Percentiles rank a stretch among this genome's conserved stretches.
Conservation (phyloP, 2,797 vertebrate genomes). For the Huso huso region DNA sequence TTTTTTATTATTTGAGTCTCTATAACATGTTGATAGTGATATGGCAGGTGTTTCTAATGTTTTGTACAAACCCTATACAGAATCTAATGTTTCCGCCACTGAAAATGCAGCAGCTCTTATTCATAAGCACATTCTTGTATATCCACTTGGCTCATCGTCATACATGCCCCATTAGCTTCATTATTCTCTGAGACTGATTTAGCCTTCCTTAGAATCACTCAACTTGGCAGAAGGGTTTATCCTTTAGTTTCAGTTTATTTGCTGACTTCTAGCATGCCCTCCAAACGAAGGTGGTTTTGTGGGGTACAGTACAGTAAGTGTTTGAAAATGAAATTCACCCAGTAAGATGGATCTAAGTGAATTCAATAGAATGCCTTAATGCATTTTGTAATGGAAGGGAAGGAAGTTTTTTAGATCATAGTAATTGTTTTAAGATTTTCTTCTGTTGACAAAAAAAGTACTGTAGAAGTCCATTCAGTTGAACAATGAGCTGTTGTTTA, state of each 20-base stretch:
- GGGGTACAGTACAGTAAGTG: not conserved
- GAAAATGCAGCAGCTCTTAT: not conserved
- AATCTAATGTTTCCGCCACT: not conserved
- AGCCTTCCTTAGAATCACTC: not conserved
- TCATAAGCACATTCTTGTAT: not conserved
- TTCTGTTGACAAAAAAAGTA: not conserved
- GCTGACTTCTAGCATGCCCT: too few species aligned
- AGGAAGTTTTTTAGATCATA: constrained; percentile 1
- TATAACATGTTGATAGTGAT: too few species aligned
- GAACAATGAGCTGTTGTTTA: too few species aligned
- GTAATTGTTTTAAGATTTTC: constrained; percentile 4
- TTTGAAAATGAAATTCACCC: not conserved
- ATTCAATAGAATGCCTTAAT: not conserved
- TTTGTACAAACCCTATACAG: not conserved
- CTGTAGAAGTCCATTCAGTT: too few species aligned
- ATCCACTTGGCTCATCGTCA: not conserved
- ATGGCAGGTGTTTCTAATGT: too few species aligned
- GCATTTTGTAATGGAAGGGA: not conserved
- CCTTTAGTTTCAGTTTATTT: not conserved
- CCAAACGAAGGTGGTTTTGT: not conserved
- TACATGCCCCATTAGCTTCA: not conserved
- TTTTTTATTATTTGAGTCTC: too few species aligned
- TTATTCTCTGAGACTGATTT: not conserved
- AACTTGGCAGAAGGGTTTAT: not conserved
- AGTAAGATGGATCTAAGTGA: not conserved